Evolutionary conservation across 1,140 invertebrate species (phyloP), one percentile per base, ranked within the genome.

Genomic region (Habropoda laboriosa): DNA sequence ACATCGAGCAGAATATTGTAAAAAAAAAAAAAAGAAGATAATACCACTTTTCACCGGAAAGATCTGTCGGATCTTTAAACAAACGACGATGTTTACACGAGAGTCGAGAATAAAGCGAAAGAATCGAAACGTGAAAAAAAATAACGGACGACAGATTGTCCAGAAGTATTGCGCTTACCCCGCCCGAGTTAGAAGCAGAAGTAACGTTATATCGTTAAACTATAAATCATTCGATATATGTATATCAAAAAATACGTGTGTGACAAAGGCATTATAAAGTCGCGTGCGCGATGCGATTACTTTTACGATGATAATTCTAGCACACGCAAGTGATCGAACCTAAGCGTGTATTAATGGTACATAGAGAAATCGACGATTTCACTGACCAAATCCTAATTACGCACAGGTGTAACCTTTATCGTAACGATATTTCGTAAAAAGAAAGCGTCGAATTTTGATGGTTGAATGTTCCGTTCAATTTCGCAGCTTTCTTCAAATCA

Each of bases 91-190:
- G 7, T 5, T 18, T 13, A n/a, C 35, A 60, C 4, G 5, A 30
- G 2, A 30, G 47, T 24, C 1, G 61, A 42, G 16, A 2, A 21
- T 3, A 40, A 72, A 24, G 53, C 53, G 71, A 60, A 76, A 57
- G 32, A 49, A 64, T 70, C 3, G 67, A 60, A 61, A 68, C 64
- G 55, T 5, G 63, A 47, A 30, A 45, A 42, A 24, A 47, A 30
- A 6, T 5, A 30, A 16, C 4, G 27, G 32, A 63, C 58, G n/a
- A 79, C 18, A 51, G 53, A 61, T 67, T n/a, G 70, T 81, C 45
- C 63, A 42, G 57, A 74, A 70, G 64, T 79, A 85, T 85, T 85
- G 84, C 84, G 84, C 84, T 86, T 86, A 85, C 75, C 84, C 83
- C 84, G 84, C 80, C 83, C 70, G 66, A 85, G 51, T 27, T 57